phyloP scores from a whole-genome alignment of 64 coral and sea anemone genomes.

The Dendrophyllia cribrosa region DNA sequence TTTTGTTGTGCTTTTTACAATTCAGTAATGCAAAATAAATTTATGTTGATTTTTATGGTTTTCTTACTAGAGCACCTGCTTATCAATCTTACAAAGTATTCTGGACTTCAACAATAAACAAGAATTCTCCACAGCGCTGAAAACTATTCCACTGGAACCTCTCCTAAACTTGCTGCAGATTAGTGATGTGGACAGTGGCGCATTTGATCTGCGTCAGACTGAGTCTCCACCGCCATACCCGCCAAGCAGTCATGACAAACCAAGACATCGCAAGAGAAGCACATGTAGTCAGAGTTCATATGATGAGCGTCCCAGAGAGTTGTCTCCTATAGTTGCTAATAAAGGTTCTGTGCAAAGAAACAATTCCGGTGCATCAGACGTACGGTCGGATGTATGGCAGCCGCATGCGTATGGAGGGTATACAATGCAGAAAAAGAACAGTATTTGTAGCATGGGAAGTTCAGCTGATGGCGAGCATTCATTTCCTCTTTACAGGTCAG shows the following conservation, averaged over 20 bases:
- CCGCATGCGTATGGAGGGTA: neutral
- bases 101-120: slow-evolving; percentile 95
- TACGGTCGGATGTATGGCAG: slow-evolving; percentile 30
- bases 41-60: neutral
- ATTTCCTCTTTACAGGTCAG: slow-evolving; percentile 59
- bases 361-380: slow-evolving; percentile 86
- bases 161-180: slow-evolving; percentile 84
- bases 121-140: slow-evolving; percentile 90
- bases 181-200: slow-evolving; percentile 89
- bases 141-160: slow-evolving; percentile 84
- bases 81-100: slow-evolving; percentile 93
- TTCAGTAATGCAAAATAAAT: too few species aligned
- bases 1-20: too few species aligned
- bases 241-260: slow-evolving; percentile 11
- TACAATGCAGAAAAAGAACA: slow-evolving; percentile 70
- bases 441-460: slow-evolving; percentile 90
- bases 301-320: slow-evolving; percentile 76
- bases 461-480: slow-evolving; percentile 80
- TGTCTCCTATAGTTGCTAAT: slow-evolving; percentile 52
- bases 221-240: slow-evolving; percentile 76
- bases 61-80: slow-evolving; percentile 83
- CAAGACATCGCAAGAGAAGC: slow-evolving; percentile 68
- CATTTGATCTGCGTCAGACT: slow-evolving; percentile 75
- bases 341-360: slow-evolving; percentile 75
- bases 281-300: slow-evolving; percentile 83